Evolutionary conservation across 1,140 invertebrate species (phyloP).

Genomic region (Laodelphax striatellus): DNA sequence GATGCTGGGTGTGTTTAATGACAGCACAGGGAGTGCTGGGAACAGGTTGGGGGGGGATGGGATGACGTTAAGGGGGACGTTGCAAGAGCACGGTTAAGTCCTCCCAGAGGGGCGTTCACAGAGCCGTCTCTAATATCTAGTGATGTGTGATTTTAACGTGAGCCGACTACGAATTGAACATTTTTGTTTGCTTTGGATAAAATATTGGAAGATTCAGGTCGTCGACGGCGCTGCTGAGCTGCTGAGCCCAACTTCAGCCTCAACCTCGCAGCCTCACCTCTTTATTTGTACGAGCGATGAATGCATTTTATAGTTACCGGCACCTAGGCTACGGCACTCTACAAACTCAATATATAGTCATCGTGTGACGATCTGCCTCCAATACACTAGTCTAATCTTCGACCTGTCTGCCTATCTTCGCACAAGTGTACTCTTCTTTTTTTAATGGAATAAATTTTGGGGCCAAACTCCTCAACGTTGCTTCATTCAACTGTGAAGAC

Average conservation of each 20-base stretch:
- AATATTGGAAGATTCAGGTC: constrained; percentile 3
- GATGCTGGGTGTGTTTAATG: too few relatives aligned
- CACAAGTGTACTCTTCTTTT: too few relatives aligned
- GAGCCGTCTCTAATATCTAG: background rate
- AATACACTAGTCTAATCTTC: too few relatives aligned
- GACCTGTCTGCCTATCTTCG: too few relatives aligned
- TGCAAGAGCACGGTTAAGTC: background rate
- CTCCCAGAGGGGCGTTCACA: constrained; percentile 1
- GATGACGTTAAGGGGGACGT: background rate
- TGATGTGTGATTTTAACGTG: constrained; percentile 3
- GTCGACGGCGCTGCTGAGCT: background rate
- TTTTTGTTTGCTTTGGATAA: constrained; percentile 4
- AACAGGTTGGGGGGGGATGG: background rate
- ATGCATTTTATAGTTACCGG: constrained; percentile 2
- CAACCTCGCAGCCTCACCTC: background rate
- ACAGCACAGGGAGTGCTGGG: background rate
- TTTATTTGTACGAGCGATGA: background rate
- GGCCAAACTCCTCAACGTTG: too few relatives aligned
- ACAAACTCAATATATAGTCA: too few relatives aligned
- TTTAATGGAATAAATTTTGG: too few relatives aligned
- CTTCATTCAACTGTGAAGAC: too few relatives aligned
- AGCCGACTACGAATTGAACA: constrained; percentile 1
- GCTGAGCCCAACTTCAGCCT: background rate
- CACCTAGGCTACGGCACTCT: too few relatives aligned
- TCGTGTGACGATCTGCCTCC: too few relatives aligned